These are phyloP conservation scores for Gryllus bimaculatus DNA, from an alignment of 1,140 invertebrate genomes.

Conservation along the genomic window DNA sequence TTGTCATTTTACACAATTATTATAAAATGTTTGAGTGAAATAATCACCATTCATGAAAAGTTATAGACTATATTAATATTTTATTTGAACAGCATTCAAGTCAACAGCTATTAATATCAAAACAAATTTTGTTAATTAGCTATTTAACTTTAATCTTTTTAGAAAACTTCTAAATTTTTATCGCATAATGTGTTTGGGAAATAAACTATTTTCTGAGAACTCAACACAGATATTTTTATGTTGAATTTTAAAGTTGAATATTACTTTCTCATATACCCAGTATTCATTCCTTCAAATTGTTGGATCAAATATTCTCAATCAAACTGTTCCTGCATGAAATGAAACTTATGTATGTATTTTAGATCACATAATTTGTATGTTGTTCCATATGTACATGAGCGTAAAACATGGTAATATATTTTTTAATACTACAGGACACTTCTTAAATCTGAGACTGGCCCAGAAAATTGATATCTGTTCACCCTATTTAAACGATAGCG, in stretches of 20 bases:
- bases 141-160: too few relatives aligned
- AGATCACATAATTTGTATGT: background rate
- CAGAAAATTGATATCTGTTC: constrained; percentile 5
- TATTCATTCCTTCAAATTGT: background rate
- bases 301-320: background rate
- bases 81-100: too few relatives aligned
- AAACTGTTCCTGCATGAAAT: background rate
- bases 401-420: background rate
- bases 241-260: background rate
- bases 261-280: background rate
- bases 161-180: background rate
- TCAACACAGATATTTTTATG: background rate
- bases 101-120: too few relatives aligned
- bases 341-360: background rate
- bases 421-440: background rate
- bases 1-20: too few relatives aligned
- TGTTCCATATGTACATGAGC: background rate
- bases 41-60: too few relatives aligned
- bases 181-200: background rate
- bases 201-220: background rate
- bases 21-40: too few relatives aligned
- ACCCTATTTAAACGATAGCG: background rate
- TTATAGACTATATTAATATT: too few relatives aligned
- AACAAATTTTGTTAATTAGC: too few relatives aligned
- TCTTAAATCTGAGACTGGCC: background rate